Conservation (phyloP, 2,888 invertebrate genomes). For the Heliconius erato region DNA sequence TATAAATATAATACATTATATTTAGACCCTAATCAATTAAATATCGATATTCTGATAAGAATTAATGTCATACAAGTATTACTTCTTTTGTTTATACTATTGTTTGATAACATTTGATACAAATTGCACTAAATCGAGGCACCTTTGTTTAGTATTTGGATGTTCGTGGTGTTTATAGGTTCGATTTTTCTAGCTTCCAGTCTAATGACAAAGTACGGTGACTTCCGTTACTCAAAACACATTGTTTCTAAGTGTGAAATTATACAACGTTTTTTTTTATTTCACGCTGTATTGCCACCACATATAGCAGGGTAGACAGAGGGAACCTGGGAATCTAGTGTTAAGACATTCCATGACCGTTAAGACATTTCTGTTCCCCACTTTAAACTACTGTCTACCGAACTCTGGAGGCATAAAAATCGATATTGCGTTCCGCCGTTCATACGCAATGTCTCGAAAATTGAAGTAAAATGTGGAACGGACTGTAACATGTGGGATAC, state of each 20-base stretch:
- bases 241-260: too few species aligned
- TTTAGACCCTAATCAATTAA: not conserved
- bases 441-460: not conserved
- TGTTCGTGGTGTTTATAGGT: not conserved
- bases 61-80: not conserved
- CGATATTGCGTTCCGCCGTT: not conserved
- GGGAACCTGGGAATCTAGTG: too few species aligned
- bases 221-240: too few species aligned
- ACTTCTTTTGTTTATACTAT: not conserved
- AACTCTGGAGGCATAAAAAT: not conserved
- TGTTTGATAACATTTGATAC: not conserved
- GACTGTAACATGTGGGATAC: too few species aligned
- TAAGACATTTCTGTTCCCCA: too few species aligned
- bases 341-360: too few species aligned
- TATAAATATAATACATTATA: not conserved
- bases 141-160: not conserved
- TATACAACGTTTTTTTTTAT: too few species aligned
- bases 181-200: not conserved
- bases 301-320: too few species aligned
- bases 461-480: not conserved
- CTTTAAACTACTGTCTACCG: too few species aligned
- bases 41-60: constrained; percentile 3
- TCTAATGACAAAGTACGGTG: not conserved
- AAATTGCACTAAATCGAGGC: not conserved
- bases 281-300: too few species aligned